Conservation (phyloP, 1,140 invertebrate genomes). For the Choristoneura fumiferana region DNA sequence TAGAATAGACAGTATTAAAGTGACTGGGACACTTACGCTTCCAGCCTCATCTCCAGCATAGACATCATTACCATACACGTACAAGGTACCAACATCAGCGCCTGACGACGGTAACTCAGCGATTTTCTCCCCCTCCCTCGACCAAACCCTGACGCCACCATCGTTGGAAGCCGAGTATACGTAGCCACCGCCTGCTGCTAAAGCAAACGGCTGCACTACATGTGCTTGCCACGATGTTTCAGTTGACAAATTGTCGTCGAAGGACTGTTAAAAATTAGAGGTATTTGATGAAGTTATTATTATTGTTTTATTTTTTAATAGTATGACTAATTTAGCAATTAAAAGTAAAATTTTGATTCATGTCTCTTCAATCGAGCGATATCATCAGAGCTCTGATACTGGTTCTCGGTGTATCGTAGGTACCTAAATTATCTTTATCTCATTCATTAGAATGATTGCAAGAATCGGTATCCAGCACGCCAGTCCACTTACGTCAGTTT, state of each 20-base stretch:
- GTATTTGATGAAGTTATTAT: not conserved
- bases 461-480: too few relatives aligned
- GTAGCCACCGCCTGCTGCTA: constrained; percentile 45
- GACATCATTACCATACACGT: constrained; percentile 45
- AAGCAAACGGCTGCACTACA: constrained; percentile 57
- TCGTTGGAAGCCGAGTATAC: constrained; percentile 65
- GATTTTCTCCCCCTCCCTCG: constrained; percentile 48
- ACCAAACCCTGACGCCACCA: constrained; percentile 58
- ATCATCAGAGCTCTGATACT: too few relatives aligned
- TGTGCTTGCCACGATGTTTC: constrained; percentile 56
- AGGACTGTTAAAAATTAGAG: constrained; percentile 38
- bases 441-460: too few relatives aligned
- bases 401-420: too few relatives aligned
- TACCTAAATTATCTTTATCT: too few relatives aligned
- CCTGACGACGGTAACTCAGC: constrained; percentile 42
- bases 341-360: too few relatives aligned
- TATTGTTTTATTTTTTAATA: not conserved
- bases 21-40: constrained; percentile 63
- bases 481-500: too few relatives aligned
- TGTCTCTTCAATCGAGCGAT: too few relatives aligned
- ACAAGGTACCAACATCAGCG: constrained; percentile 46
- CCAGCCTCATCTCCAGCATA: constrained; percentile 65
- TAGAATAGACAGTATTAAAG: too few relatives aligned
- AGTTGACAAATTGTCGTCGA: constrained; percentile 47
- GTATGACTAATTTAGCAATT: too few relatives aligned